These are phyloP conservation scores for Melanotaenia pygmaea DNA, from an alignment of 2,797 vertebrate genomes.

Conservation along the genomic window DNA sequence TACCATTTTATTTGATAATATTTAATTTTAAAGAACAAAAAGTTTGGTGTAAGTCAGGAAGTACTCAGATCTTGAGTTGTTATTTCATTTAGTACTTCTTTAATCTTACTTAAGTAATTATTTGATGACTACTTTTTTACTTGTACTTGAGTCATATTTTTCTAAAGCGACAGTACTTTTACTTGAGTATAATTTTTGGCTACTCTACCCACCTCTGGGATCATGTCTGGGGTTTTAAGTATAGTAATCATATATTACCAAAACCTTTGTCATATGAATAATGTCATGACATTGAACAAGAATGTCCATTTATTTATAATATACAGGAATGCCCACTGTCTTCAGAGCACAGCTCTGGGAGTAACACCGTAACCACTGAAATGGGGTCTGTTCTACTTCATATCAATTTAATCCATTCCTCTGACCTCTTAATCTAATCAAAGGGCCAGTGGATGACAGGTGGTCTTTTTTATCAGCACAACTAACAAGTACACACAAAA, in stretches of 20 bases:
- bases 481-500: constrained; percentile 65
- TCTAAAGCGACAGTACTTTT: too few relatives aligned
- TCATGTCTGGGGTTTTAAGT: too few relatives aligned
- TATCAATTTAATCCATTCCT: constrained; percentile 66
- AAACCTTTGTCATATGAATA: background rate
- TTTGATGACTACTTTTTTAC: too few relatives aligned
- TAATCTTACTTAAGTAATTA: too few relatives aligned
- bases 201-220: too few relatives aligned
- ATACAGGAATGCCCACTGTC: constrained; percentile 20
- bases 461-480: constrained; percentile 77
- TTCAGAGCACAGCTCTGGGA: constrained; percentile 43
- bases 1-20: too few relatives aligned
- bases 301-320: constrained; percentile 5
- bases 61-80: too few relatives aligned
- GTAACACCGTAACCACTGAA: constrained; percentile 44
- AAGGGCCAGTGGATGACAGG: constrained; percentile 74
- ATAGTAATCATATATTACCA: background rate
- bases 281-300: constrained; percentile 6
- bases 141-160: too few relatives aligned
- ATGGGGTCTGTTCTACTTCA: constrained; percentile 45
- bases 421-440: constrained; percentile 76
- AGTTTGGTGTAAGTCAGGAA: too few relatives aligned
- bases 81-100: too few relatives aligned
- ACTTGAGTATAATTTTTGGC: too few relatives aligned
- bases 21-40: too few relatives aligned